Evolutionary conservation across 1,140 invertebrate genomes (phyloP), one percentile per base, ranked within the genome.

Genomic region (Calephelis virginiensis): DNA sequence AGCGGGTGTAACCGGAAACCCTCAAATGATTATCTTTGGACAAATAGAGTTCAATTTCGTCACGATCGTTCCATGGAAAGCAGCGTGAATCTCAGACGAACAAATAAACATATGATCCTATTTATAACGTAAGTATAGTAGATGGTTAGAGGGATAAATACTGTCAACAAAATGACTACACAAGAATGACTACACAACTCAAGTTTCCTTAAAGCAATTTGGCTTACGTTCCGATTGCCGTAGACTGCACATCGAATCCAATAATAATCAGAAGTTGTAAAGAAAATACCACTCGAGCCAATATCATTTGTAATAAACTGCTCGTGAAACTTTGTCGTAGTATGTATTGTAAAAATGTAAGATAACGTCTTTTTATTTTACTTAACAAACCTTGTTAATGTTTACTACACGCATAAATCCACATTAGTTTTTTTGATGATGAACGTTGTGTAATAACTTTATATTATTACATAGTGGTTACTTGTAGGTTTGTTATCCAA

Each of bases 341-440:
- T 67, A 13, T 67, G 69, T 64, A 61, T 59, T 48, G 67, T 67
- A 71, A 67, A 65, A 67, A 68, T 38, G 56, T 17, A 17, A 8
- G 50, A 53, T 17, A 17, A 53, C 14, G 50, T 53, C 50, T 53
- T 53, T 49, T 50, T 48, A 17, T 64, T 53, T 50, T 13, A 40
- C 50, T 53, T 53, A 6, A 14, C 50, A 10, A 28, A 53, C 14
- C 14, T 53, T 17, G 17, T 53, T 14, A 10, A 53, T 10, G 49
- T 53, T 53, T 53, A 53, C 49, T 53, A 17, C 8, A 17, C 14
- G 49, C 49, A 53, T 28, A 28, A 28, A 13, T 53, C 49, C 5
- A 17, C 49, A 10, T 11, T 53, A 28, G 28, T 28, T 28, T 28
- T 28, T 2, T 28, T 28, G 28, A 4, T 2, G 2, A 28, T 28